Evolutionary conservation across 2,113 vertebrate genomes (phyloP).

Genomic region (Malurus elegans): DNA sequence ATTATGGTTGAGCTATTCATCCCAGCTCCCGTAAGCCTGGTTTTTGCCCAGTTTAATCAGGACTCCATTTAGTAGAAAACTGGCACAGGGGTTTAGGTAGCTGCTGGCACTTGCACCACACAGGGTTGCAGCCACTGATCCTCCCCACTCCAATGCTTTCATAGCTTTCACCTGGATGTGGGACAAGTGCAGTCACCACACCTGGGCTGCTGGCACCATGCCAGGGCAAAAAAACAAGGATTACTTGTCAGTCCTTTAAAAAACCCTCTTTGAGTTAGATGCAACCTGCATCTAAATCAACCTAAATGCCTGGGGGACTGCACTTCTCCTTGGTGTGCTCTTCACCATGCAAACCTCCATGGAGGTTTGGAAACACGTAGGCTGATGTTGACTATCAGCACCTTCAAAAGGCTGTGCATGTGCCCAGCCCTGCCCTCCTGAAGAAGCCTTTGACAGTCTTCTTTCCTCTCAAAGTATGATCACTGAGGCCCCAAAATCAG

Average conservation of each 20-base stretch:
- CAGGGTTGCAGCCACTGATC: not conserved
- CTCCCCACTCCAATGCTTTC: not conserved
- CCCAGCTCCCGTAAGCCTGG: not conserved
- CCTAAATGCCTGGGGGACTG: not conserved
- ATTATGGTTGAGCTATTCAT: rapidly evolving
- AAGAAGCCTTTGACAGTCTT: not conserved
- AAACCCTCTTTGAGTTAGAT: not conserved
- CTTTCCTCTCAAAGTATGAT: not conserved
- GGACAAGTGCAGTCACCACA: not conserved
- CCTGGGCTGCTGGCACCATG: not conserved
- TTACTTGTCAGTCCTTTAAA: not conserved
- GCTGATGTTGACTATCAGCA: not conserved
- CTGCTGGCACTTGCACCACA: rapidly evolving
- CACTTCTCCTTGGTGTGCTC: rapidly evolving
- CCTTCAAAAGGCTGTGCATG: rapidly evolving
- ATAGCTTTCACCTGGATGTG: not conserved
- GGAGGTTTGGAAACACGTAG: rapidly evolving
- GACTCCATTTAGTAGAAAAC: not conserved
- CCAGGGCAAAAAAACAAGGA: not conserved
- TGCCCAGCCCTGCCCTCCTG: not conserved
- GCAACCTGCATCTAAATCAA: too few species aligned
- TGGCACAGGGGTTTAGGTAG: not conserved
- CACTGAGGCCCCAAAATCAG: not conserved
- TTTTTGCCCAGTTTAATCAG: not conserved
- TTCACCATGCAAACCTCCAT: not conserved